phyloP scores from a whole-genome alignment of 2,113 vertebrate species.

The Talpa occidentalis region DNA sequence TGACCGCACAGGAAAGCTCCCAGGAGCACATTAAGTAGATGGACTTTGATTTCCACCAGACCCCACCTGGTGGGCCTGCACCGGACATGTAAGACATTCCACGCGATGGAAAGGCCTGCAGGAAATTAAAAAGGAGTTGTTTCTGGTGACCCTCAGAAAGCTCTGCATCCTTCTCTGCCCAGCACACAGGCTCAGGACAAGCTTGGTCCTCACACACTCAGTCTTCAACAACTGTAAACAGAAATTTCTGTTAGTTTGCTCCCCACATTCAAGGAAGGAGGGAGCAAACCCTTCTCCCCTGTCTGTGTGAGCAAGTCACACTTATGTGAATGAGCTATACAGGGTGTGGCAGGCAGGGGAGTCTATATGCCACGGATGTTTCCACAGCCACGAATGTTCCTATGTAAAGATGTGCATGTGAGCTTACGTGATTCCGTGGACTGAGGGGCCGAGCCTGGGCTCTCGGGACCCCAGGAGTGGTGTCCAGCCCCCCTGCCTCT shows the following conservation, averaged over 20 bases:
- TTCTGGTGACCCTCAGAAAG: neutral
- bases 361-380: rapidly evolving
- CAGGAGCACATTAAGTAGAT: neutral
- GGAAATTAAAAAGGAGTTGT: neutral
- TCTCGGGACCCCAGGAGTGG: rapidly evolving
- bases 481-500: rapidly evolving
- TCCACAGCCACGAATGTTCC: neutral
- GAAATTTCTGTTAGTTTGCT: neutral
- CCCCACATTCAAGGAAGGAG: neutral
- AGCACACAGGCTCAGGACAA: neutral
- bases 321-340: neutral
- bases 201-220: rapidly evolving
- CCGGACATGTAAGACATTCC: neutral
- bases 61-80: too few species aligned
- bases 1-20: neutral
- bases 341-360: neutral
- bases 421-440: neutral
- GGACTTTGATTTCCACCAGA: neutral
- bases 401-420: neutral
- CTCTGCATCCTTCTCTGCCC: neutral
- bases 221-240: neutral
- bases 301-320: neutral
- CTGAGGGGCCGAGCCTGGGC: neutral
- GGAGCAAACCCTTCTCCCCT: neutral
- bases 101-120: neutral